Evolutionary conservation across 2,113 vertebrate genomes (phyloP).

Genomic region (Chunga burmeisteri): DNA sequence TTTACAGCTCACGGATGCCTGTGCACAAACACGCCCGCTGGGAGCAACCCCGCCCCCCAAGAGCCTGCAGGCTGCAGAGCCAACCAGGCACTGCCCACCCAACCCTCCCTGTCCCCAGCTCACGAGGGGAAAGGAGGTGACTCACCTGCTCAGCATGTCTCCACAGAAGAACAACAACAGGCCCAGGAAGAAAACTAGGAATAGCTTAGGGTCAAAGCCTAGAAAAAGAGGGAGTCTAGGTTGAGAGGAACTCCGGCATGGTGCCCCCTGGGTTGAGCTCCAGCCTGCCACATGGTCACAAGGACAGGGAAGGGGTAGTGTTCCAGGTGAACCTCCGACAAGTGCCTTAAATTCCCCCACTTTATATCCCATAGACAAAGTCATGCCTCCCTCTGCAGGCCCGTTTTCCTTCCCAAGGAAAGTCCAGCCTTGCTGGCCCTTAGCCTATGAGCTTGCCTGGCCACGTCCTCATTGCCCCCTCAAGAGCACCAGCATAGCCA

Average conservation of each 20-base stretch:
- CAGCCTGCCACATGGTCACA: accelerated
- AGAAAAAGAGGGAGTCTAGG: not conserved
- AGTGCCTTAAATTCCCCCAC: accelerated
- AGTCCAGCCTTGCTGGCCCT: too few species aligned
- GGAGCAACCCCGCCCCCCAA: not conserved
- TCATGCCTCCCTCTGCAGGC: accelerated
- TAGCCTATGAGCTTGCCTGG: accelerated
- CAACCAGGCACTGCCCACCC: not conserved
- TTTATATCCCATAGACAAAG: accelerated
- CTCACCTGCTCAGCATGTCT: slow-evolving; percentile 90
- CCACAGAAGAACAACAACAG: slow-evolving; percentile 86
- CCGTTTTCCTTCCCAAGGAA: not conserved
- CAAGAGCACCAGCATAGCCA: accelerated
- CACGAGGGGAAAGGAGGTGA: accelerated
- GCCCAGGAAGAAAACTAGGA: slow-evolving; percentile 87
- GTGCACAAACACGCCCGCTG: accelerated
- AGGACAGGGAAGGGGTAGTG: not conserved
- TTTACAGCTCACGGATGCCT: accelerated
- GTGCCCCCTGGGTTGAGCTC: accelerated
- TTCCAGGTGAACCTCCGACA: accelerated
- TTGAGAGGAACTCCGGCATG: accelerated
- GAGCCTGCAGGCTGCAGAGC: not conserved
- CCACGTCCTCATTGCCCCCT: accelerated
- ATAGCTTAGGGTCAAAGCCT: slow-evolving; percentile 91
- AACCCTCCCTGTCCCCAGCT: not conserved